Evolutionary conservation across 2,113 vertebrate species (phyloP).

Genomic region (Oryzias woworae): DNA sequence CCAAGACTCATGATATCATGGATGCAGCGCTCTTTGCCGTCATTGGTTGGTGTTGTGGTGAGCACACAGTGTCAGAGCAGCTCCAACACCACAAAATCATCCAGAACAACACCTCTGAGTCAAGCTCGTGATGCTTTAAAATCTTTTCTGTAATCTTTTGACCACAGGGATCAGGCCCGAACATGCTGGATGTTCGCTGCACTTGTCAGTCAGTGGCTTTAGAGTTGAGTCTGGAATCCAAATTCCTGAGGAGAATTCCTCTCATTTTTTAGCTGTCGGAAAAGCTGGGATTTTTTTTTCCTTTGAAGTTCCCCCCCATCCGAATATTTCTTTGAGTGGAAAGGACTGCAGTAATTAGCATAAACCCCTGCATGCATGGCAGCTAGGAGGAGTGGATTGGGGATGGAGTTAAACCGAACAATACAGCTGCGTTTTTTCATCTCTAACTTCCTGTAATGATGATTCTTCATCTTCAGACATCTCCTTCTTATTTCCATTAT

Average conservation of each 20-base stretch:
- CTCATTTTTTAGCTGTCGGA: conserved; percentile 15
- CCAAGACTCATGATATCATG: conserved; percentile 26
- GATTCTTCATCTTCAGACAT: conserved; percentile 29
- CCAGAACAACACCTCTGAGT: conserved; percentile 14
- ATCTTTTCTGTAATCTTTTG: conserved; percentile 28
- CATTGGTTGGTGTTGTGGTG: conserved; percentile 28
- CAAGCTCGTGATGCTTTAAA: conserved; percentile 27
- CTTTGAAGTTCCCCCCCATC: conserved; percentile 4
- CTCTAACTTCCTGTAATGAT: background rate
- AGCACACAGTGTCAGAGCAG: conserved; percentile 4
- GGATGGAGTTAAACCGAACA: background rate
- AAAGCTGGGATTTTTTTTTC: conserved; percentile 7
- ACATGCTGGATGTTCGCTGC: conserved; percentile 15
- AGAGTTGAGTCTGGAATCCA: background rate
- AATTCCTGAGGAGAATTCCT: conserved; percentile 7
- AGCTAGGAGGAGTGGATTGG: conserved; percentile 1
- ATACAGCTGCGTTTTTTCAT: background rate
- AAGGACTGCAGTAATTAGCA: conserved; percentile 21
- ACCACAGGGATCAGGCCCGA: conserved; percentile 29
- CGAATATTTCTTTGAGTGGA: background rate
- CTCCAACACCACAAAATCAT: conserved; percentile 4
- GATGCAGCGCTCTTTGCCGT: conserved; percentile 43
- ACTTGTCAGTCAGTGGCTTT: conserved; percentile 16
- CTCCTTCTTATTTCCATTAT: conserved; percentile 1
- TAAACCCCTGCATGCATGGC: conserved; percentile 25